A percentile compares a stretch with the other conserved stretches of the same genome.
These are phyloP conservation scores for Drosophila pruinosa DNA, from an alignment of 1,140 invertebrate genomes.

Conservation along the genomic window DNA sequence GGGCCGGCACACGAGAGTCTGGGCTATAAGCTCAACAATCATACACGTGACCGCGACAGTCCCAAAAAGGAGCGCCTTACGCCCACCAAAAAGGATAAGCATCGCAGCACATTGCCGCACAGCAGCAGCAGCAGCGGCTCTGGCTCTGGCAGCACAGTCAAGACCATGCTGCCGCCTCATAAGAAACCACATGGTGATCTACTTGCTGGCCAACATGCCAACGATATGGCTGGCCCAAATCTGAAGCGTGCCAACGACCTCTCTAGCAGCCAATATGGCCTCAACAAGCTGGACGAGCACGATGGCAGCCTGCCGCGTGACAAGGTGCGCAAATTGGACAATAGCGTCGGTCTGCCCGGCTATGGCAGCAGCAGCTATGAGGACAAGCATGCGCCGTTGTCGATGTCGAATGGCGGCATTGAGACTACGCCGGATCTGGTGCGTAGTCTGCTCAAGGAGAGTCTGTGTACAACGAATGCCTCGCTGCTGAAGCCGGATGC, in stretches of 20 bases:
- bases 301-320: conserved; percentile 59
- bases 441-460: conserved; percentile 77
- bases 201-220: conserved; percentile 26
- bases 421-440: conserved; percentile 82
- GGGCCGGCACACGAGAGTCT: conserved; percentile 47
- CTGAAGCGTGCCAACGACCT: conserved; percentile 71
- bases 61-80: conserved; percentile 69
- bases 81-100: conserved; percentile 72
- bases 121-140: not conserved
- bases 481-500: conserved; percentile 71
- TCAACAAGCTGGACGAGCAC: conserved; percentile 63
- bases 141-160: conserved; percentile 16
- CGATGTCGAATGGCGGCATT: conserved; percentile 75
- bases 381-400: conserved; percentile 62
- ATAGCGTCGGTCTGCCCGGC: conserved; percentile 31
- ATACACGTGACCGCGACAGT: conserved; percentile 63
- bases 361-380: conserved; percentile 46
- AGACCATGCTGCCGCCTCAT: conserved; percentile 59
- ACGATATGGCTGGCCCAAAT: conserved; percentile 43
- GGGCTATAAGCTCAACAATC: conserved; percentile 61
- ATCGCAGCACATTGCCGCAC: conserved; percentile 35
- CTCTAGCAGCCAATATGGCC: conserved; percentile 48
- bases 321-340: conserved; percentile 75
- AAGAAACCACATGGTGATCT: conserved; percentile 39
- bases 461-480: conserved; percentile 63